Evolutionary conservation across 2,888 invertebrate species (phyloP).

Genomic region (Diadromus collaris): DNA sequence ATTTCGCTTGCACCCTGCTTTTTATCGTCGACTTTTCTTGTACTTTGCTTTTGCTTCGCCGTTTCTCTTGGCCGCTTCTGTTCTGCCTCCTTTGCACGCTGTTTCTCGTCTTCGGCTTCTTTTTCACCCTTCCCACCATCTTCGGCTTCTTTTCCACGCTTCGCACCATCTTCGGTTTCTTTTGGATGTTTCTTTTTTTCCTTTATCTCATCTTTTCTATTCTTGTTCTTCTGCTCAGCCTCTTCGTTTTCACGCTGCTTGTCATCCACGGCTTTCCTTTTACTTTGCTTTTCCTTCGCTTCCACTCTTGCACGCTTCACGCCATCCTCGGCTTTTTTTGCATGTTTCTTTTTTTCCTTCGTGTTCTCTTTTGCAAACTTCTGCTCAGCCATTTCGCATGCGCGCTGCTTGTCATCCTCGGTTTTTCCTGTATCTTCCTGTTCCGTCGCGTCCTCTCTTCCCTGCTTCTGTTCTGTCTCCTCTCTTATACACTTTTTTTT

Average conservation of each 20-base stretch:
- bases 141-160: too few relatives aligned
- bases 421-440: not conserved
- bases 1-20: too few relatives aligned
- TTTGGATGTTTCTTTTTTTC: not conserved
- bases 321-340: not conserved
- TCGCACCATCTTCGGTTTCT: not conserved
- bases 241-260: not conserved
- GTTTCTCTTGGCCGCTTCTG: too few relatives aligned
- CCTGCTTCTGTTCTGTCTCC: not conserved
- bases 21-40: too few relatives aligned
- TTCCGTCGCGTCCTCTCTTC: not conserved
- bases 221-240: not conserved
- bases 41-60: too few relatives aligned
- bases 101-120: too few relatives aligned
- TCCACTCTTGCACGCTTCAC: not conserved
- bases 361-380: not conserved
- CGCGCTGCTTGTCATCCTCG: not conserved
- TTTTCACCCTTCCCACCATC: too few relatives aligned
- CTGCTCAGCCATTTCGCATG: not conserved
- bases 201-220: not conserved
- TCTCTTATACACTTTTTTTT: not conserved
- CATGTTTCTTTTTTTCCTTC: not conserved
- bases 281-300: not conserved
- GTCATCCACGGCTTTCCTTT: not conserved
- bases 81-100: too few relatives aligned